phyloP scores from a whole-genome alignment of 2,888 invertebrate species.

The Phalera bucephala region DNA sequence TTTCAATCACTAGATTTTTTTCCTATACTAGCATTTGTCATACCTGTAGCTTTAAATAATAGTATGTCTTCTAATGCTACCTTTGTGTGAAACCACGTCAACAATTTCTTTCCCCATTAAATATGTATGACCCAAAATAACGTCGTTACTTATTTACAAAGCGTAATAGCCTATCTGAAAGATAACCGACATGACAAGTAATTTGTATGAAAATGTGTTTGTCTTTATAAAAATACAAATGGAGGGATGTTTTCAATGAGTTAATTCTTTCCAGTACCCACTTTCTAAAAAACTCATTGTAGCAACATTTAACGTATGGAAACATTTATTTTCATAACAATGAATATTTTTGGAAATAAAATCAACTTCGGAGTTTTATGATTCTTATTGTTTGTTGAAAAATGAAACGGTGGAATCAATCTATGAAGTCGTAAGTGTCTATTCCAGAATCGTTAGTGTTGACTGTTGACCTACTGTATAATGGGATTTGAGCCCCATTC shows the following conservation, averaged over 20 bases:
- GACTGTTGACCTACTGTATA: slow-evolving; percentile 29
- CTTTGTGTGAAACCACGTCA: no score
- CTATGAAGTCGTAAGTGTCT: background rate
- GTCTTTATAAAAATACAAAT: background rate
- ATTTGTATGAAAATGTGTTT: background rate
- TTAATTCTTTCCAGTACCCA: background rate
- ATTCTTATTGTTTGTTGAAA: background rate
- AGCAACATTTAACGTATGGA: background rate
- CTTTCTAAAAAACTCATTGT: background rate
- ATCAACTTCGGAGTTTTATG: background rate
- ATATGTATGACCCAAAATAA: no score
- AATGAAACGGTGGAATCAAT: background rate
- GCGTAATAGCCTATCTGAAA: no score
- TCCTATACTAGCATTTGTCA: no score
- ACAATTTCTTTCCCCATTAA: no score
- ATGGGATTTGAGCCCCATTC: slow-evolving; percentile 22
- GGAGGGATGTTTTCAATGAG: background rate
- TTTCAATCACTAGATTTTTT: no score
- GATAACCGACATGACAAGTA: no score
- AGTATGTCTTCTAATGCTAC: no score
- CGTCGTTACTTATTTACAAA: no score
- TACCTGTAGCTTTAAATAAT: no score
- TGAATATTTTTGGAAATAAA: background rate
- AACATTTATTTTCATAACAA: background rate
- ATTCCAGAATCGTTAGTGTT: slow-evolving; percentile 23